These are phyloP conservation scores for Toxonevra muliebris DNA, from an alignment of 2,888 invertebrate species.

Conservation along the genomic window DNA sequence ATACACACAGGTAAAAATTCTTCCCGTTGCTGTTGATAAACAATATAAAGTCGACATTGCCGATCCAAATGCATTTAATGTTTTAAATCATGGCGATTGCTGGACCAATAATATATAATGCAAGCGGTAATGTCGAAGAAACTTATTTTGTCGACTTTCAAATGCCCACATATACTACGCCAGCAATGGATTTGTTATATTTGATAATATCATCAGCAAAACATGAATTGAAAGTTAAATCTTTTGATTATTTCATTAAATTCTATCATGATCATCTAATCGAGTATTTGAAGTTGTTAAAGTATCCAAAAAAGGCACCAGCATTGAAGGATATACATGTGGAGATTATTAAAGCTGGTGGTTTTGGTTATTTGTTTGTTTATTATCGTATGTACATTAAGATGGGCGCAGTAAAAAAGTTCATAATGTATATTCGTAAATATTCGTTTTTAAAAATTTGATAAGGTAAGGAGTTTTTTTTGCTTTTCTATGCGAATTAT, in stretches of 20 bases:
- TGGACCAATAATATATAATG: slow-evolving; percentile 58
- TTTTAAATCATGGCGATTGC: slow-evolving; percentile 59
- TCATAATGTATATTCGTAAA: too few species aligned
- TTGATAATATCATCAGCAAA: slow-evolving; percentile 54
- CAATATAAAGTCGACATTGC: slow-evolving; percentile 12
- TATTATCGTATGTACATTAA: too few species aligned
- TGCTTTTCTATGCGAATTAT: too few species aligned
- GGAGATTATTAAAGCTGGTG: slow-evolving; percentile 46
- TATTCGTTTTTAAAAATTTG: too few species aligned
- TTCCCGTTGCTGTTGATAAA: slow-evolving; percentile 38
- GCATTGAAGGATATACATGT: slow-evolving; percentile 50
- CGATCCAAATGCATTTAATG: slow-evolving; percentile 46
- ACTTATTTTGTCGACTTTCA: slow-evolving; percentile 58
- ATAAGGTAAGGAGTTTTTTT: too few species aligned
- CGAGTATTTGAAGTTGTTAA: slow-evolving; percentile 47
- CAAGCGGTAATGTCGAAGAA: slow-evolving; percentile 43
- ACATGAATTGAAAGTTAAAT: slow-evolving; percentile 47
- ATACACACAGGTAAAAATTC: slow-evolving; percentile 19
- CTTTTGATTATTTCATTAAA: slow-evolving; percentile 56
- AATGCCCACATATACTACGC: slow-evolving; percentile 56
- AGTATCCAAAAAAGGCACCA: slow-evolving; percentile 50
- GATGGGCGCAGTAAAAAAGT: too few species aligned
- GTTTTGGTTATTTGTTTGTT: slow-evolving; percentile 56
- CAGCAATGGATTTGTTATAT: slow-evolving; percentile 58
- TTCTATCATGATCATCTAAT: slow-evolving; percentile 53